Conservation (phyloP, 2,888 invertebrate genomes). For the Epiblema foenella region DNA sequence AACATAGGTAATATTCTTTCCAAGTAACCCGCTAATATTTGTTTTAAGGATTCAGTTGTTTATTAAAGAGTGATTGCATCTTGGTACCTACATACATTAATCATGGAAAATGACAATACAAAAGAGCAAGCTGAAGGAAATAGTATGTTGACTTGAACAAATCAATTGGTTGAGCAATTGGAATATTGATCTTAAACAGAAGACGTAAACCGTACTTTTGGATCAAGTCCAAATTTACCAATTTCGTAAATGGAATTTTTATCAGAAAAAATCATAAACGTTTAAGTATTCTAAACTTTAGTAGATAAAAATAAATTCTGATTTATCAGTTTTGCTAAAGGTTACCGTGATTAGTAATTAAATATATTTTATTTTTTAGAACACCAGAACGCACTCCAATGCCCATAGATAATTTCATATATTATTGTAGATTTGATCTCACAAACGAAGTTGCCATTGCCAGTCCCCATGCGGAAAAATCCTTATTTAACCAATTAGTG, state of each 20-base stretch:
- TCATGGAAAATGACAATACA: constrained; percentile 39
- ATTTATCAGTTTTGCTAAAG: too few relatives aligned
- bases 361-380: too few relatives aligned
- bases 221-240: background rate
- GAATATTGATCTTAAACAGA: constrained; percentile 3
- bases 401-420: too few relatives aligned
- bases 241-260: background rate
- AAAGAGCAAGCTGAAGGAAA: constrained; percentile 28
- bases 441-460: background rate
- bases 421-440: background rate
- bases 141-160: constrained; percentile 24
- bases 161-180: constrained; percentile 7
- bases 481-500: background rate
- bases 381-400: too few relatives aligned
- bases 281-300: too few relatives aligned
- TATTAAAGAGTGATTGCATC: background rate
- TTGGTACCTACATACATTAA: constrained; percentile 5
- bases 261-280: too few relatives aligned
- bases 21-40: too few relatives aligned
- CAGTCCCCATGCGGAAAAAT: background rate
- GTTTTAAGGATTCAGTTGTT: too few relatives aligned
- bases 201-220: background rate
- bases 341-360: too few relatives aligned
- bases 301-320: too few relatives aligned
- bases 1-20: too few relatives aligned